A percentile compares a stretch with the other conserved stretches of the same genome.
Conservation (phyloP, 2,888 invertebrate genomes). For the Schizaphis graminum region DNA sequence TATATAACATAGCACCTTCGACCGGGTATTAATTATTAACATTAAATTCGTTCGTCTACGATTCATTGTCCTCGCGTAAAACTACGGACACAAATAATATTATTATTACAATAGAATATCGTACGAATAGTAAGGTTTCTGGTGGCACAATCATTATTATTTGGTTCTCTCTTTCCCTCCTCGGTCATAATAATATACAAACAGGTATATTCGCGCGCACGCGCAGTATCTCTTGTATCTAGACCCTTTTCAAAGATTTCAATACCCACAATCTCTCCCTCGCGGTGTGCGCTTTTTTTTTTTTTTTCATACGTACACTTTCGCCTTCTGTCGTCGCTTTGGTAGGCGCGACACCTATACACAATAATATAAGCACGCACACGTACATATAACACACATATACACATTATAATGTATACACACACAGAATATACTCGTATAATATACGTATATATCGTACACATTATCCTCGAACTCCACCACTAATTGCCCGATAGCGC, state of each 20-base stretch:
- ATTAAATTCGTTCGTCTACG: conserved; percentile 1
- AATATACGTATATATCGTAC: neutral
- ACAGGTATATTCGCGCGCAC: neutral
- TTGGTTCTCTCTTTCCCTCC: neutral
- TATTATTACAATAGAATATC: neutral
- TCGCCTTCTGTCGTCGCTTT: neutral
- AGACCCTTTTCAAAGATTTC: conserved; percentile 2
- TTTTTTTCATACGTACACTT: neutral
- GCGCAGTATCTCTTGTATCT: neutral
- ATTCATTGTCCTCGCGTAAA: conserved; percentile 7
- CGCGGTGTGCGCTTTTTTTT: neutral
- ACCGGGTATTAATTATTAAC: neutral
- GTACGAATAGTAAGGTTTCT: neutral
- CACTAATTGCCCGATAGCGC: conserved; percentile 47
- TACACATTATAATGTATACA: neutral
- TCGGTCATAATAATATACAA: neutral
- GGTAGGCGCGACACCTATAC: neutral
- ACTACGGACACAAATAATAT: neutral
- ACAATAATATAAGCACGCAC: neutral
- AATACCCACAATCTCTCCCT: neutral
- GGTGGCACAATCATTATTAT: neutral
- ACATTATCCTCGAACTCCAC: neutral
- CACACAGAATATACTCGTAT: neutral
- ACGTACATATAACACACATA: neutral
- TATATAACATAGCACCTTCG: neutral